Evolutionary conservation across 2,888 invertebrate genomes (phyloP), one percentile per base, ranked within the genome.

Genomic region (Mesochorus sp.): DNA sequence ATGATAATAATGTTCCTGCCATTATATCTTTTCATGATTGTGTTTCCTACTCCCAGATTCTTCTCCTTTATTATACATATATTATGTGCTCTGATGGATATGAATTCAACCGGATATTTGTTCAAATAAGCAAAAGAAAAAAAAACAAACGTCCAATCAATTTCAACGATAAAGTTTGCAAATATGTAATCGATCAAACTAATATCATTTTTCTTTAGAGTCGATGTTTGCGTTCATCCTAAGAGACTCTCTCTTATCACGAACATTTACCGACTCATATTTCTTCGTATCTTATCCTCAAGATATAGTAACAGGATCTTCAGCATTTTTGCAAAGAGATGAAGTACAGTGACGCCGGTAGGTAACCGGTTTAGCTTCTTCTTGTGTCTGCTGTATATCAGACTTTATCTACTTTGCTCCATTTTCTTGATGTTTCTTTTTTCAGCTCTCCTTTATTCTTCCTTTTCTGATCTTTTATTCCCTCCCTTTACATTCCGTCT

Each of bases 381-480:
- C 14, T 53, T 14, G 2, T 4, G n/a, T 44, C 28, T 28, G n/a
- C 10, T 17, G 26, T 26, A 0, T 42, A 28, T 12, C 34, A 26
- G 34, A 4, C 12, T 51, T 67, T 39, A 26, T 19, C 53, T 49
- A 21, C n/a, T 53, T 49, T n/a, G 17, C 28, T 39, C 26, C 8
- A 21, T 53, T 24, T 26, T 51, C 21, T 26, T 34, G 21, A 28
- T 66, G 8, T 62, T 61, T 17, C 3, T 57, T 62, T 14, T 47
- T 55, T 19, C 39, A 44, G 10, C 26, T 59, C 19, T 39, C 12
- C 14, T 44, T 51, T 49, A 24, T 4, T 17, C 10, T 17, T 68
- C 68, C 44, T 67, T 26, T 17, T 37, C 51, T 37, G 34, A 17
- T 26, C 51, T 70, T 67, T 62, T 55, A 37, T 44, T 47, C 44